Conservation (phyloP, 2,888 invertebrate species). For the Trichopoda pennipes region DNA sequence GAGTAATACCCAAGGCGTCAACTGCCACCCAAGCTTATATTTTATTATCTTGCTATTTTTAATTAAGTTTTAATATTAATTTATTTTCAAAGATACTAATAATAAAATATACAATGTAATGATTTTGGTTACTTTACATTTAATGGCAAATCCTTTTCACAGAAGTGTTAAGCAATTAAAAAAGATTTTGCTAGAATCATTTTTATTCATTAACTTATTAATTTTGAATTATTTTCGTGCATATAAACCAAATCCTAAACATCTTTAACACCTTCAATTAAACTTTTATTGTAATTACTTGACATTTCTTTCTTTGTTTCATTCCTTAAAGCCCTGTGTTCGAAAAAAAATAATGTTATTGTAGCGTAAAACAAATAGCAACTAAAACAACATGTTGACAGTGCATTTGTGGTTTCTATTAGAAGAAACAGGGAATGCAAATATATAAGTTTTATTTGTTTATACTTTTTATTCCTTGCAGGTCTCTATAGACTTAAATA, state of each 20-base stretch:
- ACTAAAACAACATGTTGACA: constrained; percentile 55
- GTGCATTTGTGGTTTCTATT: constrained; percentile 51
- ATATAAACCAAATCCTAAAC: no score
- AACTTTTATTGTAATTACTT: constrained; percentile 29
- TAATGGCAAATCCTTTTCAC: background rate
- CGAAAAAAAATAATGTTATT: constrained; percentile 27
- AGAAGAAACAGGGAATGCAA: background rate
- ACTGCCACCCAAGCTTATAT: no score
- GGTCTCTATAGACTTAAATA: constrained; percentile 13
- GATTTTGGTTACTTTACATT: background rate
- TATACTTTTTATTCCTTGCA: constrained; percentile 47
- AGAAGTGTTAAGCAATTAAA: no score
- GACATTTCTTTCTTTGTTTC: constrained; percentile 6
- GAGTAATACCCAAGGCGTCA: no score
- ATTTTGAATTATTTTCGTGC: no score
- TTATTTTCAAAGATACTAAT: no score
- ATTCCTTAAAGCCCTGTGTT: background rate
- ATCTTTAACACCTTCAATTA: constrained; percentile 50
- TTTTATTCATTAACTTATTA: no score
- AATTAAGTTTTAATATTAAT: no score
- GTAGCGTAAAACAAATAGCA: constrained; percentile 18
- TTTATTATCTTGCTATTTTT: no score
- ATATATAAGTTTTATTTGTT: constrained; percentile 41
- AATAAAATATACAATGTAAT: background rate
- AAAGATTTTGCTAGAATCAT: no score